A percentile compares a stretch with the other conserved stretches of the same genome.
Evolutionary conservation across 2,113 vertebrate genomes (phyloP).

Genomic region (Indri indri): DNA sequence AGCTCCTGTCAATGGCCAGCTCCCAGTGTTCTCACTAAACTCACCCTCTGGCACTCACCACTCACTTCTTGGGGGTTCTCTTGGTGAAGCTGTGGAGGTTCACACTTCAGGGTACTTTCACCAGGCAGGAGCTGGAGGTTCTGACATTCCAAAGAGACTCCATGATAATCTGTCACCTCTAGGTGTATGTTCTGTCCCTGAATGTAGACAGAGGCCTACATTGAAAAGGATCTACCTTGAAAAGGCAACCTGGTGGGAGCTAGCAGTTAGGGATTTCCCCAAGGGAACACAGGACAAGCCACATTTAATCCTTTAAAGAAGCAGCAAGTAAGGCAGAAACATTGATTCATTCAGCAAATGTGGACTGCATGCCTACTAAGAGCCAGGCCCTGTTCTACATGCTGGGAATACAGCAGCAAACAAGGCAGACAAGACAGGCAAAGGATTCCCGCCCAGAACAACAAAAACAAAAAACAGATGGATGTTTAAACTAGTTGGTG

Average conservation of each 20-base stretch:
- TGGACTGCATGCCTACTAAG: background rate
- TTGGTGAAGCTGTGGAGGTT: background rate
- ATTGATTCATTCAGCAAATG: background rate
- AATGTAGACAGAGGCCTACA: background rate
- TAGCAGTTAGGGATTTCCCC: background rate
- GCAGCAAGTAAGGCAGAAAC: background rate
- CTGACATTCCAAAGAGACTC: background rate
- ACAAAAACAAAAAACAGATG: background rate
- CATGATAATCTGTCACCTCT: background rate
- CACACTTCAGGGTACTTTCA: background rate
- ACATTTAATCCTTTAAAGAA: background rate
- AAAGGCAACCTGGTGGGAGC: background rate
- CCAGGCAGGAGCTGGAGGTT: background rate
- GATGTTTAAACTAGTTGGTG: background rate
- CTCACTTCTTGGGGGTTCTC: background rate
- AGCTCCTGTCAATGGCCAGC: background rate
- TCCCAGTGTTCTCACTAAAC: background rate
- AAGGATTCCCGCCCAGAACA: background rate
- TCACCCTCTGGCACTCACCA: slow-evolving; percentile 26
- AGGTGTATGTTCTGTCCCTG: background rate
- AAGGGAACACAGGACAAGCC: background rate
- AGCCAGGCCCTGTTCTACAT: background rate
- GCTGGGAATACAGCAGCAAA: background rate
- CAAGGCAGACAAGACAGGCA: background rate
- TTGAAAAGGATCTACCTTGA: slow-evolving; percentile 20